phyloP scores from a whole-genome alignment of 2,888 invertebrate genomes.

The Drosophila neotestacea region DNA sequence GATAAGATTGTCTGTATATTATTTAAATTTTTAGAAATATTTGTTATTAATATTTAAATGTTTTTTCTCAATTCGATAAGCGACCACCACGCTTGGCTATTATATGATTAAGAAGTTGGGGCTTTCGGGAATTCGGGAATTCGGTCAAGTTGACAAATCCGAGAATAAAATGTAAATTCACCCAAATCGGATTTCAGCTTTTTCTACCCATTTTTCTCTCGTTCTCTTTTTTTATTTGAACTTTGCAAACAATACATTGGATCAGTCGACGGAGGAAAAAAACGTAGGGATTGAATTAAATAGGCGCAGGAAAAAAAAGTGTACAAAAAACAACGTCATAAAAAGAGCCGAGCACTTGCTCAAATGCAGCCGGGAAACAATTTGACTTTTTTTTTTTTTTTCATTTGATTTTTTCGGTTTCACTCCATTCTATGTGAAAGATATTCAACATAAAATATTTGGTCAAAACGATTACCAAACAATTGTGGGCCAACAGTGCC shows the following conservation, averaged over 20 bases:
- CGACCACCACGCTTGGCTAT: neutral
- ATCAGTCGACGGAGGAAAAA: slow-evolving; percentile 25
- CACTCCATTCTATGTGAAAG: slow-evolving; percentile 17
- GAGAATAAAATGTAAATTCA: slow-evolving; percentile 48
- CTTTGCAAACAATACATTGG: slow-evolving; percentile 38
- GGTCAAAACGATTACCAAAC: slow-evolving; percentile 69
- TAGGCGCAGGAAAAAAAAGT: slow-evolving; percentile 40
- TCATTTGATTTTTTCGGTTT: slow-evolving; percentile 4
- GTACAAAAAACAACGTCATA: slow-evolving; percentile 42
- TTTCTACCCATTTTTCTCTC: slow-evolving; percentile 14
- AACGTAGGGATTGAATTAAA: slow-evolving; percentile 56
- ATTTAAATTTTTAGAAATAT: neutral
- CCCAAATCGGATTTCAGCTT: slow-evolving; percentile 50
- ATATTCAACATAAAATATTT: slow-evolving; percentile 53
- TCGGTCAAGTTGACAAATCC: slow-evolving; percentile 35
- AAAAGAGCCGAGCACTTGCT: slow-evolving; percentile 24
- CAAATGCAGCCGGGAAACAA: slow-evolving; percentile 54
- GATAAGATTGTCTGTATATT: neutral
- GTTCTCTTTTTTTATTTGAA: slow-evolving; percentile 15
- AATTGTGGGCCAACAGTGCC: slow-evolving; percentile 46
- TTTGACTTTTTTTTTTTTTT: slow-evolving; percentile 36
- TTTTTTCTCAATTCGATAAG: neutral
- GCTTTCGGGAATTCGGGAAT: slow-evolving; percentile 9
- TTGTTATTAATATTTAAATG: neutral
- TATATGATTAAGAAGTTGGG: neutral